phyloP scores from a whole-genome alignment of 2,888 invertebrate species.

The Bellardia bayeri region DNA sequence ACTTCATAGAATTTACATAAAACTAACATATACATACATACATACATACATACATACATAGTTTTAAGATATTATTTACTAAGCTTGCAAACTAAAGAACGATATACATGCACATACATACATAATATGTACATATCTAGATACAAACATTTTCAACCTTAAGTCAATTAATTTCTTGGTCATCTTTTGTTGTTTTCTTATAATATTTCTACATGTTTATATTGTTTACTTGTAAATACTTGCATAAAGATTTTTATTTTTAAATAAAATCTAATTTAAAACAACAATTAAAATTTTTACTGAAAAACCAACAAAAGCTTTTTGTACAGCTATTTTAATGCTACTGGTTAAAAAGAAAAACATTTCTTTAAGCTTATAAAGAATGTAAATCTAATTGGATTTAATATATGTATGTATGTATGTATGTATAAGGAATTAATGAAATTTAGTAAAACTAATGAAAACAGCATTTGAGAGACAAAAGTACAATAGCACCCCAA shows the following conservation, averaged over 20 bases:
- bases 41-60: not conserved
- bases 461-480: no score
- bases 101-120: not conserved
- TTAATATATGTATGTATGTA: not conserved
- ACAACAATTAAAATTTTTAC: no score
- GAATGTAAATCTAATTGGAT: not conserved
- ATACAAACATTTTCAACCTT: not conserved
- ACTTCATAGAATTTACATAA: conserved; percentile 4
- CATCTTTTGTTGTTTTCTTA: not conserved
- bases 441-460: not conserved
- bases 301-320: no score
- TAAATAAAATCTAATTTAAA: no score
- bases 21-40: not conserved
- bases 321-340: no score
- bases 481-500: no score
- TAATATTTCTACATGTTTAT: not conserved
- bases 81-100: not conserved
- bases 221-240: not conserved
- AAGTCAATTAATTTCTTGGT: conserved; percentile 31
- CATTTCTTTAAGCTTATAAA: not conserved
- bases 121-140: not conserved
- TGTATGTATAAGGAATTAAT: not conserved
- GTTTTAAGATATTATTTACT: no score
- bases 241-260: no score
- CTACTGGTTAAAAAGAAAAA: no score